phyloP scores from a whole-genome alignment of 2,888 invertebrate species.

The Rhagophthalmus giganteus region DNA sequence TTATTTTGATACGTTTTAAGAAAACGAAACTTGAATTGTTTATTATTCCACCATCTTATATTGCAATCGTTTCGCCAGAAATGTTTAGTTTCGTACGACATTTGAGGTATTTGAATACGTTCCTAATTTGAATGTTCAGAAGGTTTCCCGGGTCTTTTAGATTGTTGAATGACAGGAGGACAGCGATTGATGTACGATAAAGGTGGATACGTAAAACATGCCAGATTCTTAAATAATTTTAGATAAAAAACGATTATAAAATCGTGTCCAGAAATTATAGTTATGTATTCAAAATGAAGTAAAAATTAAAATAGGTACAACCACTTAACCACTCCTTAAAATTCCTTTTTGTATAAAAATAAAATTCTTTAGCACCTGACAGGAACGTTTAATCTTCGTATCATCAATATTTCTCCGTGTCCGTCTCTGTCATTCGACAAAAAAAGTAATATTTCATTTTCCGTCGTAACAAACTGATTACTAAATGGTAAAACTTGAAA shows the following conservation, averaged over 20 bases:
- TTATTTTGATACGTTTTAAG: no score
- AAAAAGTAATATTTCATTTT: constrained; percentile 35
- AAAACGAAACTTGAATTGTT: no score
- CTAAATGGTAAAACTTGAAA: constrained; percentile 18
- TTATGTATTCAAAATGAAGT: neutral
- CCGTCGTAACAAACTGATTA: constrained; percentile 28
- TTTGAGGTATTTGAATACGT: neutral
- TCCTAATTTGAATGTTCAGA: neutral
- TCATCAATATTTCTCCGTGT: constrained; percentile 31
- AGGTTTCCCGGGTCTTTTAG: neutral
- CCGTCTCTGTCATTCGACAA: constrained; percentile 28
- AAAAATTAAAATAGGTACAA: constrained; percentile 3
- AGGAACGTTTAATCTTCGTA: constrained; percentile 26
- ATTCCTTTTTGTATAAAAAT: constrained; percentile 34
- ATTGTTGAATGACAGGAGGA: neutral
- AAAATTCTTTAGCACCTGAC: constrained; percentile 29
- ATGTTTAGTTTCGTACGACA: neutral
- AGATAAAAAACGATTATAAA: neutral
- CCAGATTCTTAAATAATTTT: neutral
- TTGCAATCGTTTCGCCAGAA: no score
- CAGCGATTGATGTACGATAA: neutral
- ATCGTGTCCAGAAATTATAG: no score
- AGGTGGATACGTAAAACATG: no score
- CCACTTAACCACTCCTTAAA: constrained; percentile 29
- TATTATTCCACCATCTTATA: no score